Base-by-base conservation (phyloP, 2,888 invertebrate genomes). In the Hydropsyche betteni region DNA sequence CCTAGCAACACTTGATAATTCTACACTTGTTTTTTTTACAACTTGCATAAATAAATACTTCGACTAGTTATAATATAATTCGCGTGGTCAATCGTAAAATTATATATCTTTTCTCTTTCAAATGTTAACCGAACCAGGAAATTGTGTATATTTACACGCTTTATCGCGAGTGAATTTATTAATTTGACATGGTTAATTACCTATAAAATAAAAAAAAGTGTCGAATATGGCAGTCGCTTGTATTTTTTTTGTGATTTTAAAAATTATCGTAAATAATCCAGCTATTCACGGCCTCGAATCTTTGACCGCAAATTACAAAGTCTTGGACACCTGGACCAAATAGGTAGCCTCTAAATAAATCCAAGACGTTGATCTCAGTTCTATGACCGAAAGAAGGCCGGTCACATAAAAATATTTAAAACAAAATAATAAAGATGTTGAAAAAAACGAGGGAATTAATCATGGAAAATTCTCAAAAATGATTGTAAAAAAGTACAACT, bases 361-460 rank as follows among this genome's bases (percentile, higher is more conserved):
- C 12, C 24, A 36, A 74, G 74, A 34, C 55, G 50, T 74, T 74
- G 74, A 74, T 64, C 44, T 51, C 34, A 68, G 74, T 69, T 55
- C 75, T 75, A 38, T 75, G 75, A 75, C 75, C 75, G 75, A 12
- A 58, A 50, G 58, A 70, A 75, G 75, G 75, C 69, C 75, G 53
- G 36, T 36, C 12, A 6, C 6, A 10, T 44, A 44, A 44, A 44
- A 44, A 44, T 44, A 10, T 44, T 1, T 44, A 44, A 44, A 44
- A 44, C 3, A 44, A 44, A 44, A 44, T 44, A 10, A 8, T 44
- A 8, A 44, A 44, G 10, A 44, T 44, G 10, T 44, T 2, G 3
- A 6, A 44, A 44, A 44, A 44, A 44, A 44, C 44, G 58, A 58
- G 53, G 53, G 8, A 58, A 16, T 58, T 16, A 58, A 58, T 58